These are phyloP conservation scores for Eristalis tenax DNA, from an alignment of 2,888 invertebrate species.

Conservation along the genomic window DNA sequence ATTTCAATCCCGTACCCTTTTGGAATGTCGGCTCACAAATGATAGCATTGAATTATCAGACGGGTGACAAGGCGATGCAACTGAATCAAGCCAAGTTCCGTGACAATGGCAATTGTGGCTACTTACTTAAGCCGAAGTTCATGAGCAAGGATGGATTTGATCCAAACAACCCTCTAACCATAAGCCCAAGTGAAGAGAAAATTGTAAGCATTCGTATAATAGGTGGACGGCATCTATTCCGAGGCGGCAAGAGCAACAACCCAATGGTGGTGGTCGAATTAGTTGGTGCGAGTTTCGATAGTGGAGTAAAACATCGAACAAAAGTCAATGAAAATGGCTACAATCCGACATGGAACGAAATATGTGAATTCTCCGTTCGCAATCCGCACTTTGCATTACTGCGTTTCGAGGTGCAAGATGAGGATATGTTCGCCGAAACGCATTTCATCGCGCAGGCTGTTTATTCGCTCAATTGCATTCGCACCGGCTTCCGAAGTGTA, in stretches of 20 bases:
- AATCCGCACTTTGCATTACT: conserved; percentile 93
- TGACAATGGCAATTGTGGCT: conserved; percentile 96
- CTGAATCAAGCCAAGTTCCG: conserved; percentile 95
- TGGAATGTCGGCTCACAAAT: conserved; percentile 99
- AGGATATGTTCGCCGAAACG: conserved; percentile 98
- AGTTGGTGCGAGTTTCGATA: conserved; percentile 93
- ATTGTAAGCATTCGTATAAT: conserved; percentile 89
- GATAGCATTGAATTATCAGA: conserved; percentile 99
- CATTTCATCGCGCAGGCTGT: conserved; percentile 98
- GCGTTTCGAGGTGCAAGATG: conserved; percentile 94
- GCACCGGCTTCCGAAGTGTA: conserved; percentile 95
- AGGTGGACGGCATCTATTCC: conserved; percentile 93
- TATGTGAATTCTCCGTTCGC: conserved; percentile 89
- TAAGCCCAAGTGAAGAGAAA: conserved; percentile 84
- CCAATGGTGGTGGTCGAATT: conserved; percentile 97
- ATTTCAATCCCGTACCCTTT: conserved; percentile 96
- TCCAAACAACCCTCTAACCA: conserved; percentile 86
- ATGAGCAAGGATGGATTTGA: conserved; percentile 91
- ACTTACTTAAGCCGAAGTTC: conserved; percentile 93
- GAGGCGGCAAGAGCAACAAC: conserved; percentile 90
- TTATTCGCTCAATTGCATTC: conserved; percentile 90
- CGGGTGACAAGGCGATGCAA: conserved; percentile 97
- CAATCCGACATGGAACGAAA: conserved; percentile 95
- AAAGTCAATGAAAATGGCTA: conserved; percentile 96
- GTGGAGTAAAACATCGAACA: conserved; percentile 91